Evolutionary conservation across 2,113 vertebrate species (phyloP).

Genomic region (Forbesichthys papilliferus): DNA sequence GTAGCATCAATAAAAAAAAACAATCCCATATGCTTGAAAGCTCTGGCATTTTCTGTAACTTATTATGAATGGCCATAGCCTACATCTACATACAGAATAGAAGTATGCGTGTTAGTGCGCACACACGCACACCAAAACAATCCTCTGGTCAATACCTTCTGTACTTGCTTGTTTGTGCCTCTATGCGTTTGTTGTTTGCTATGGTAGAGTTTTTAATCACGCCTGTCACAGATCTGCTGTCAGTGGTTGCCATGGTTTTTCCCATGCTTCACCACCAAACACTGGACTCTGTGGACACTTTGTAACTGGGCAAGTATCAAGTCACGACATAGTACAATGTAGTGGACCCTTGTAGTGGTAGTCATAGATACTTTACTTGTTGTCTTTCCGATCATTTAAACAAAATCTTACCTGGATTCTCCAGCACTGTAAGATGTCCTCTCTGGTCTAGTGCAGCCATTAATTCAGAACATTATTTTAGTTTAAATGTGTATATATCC

Average conservation of each 20-base stretch:
- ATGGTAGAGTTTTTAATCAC: slow-evolving; percentile 20
- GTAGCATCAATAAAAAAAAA: slow-evolving; percentile 91
- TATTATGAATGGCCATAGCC: background rate
- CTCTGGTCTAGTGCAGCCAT: too few species aligned
- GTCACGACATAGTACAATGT: slow-evolving; percentile 44
- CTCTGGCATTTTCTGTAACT: slow-evolving; percentile 78
- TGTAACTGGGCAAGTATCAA: slow-evolving; percentile 70
- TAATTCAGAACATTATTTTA: too few species aligned
- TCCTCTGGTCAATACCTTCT: slow-evolving; percentile 5
- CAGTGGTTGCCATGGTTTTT: slow-evolving; percentile 59
- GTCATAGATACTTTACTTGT: slow-evolving; percentile 5
- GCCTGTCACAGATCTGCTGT: slow-evolving; percentile 56
- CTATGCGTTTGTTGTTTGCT: background rate
- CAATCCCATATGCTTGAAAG: slow-evolving; percentile 74
- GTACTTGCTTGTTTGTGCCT: slow-evolving; percentile 9
- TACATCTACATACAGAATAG: background rate
- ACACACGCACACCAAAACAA: background rate
- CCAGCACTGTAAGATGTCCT: too few species aligned
- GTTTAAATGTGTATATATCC: too few species aligned
- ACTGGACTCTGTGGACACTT: slow-evolving; percentile 67
- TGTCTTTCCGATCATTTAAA: background rate
- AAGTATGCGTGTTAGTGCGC: background rate
- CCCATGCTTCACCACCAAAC: slow-evolving; percentile 51
- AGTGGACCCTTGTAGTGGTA: slow-evolving; percentile 50
- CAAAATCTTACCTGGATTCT: background rate